Evolutionary conservation across 2,113 vertebrate genomes (phyloP), one percentile per base, ranked within the genome.

Genomic region (Megaleporinus macrocephalus): DNA sequence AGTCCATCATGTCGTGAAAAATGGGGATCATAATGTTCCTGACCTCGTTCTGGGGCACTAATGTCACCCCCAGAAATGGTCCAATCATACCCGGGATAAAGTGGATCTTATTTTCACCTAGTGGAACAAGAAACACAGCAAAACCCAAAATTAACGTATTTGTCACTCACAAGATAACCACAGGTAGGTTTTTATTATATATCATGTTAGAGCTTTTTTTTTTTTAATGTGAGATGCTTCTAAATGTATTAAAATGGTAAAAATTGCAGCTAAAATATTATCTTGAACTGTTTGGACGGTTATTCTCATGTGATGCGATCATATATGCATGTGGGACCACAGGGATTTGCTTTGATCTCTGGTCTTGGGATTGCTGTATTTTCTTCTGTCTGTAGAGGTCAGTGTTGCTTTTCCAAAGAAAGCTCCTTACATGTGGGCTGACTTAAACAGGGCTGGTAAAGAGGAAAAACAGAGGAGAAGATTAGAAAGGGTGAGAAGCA

Each of bases 1-100:
- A 99, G 92, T 99, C 97, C 98, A 99, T 99, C 97, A 99, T 99
- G 90, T 99, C 98, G 7, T 99, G 98, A 91, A 99, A 99, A 86
- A 99, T 99, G 1, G 98, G 98, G 85, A 99, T 99, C 97, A 99
- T 99, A 90, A 99, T 97, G 89, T 98, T 98, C 12, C 98, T 90
- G 0, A 99, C 96, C 91, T 99, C 98, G 41, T 93, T 93, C 90
- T 99, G 98, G 13, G 98, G 97, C 14, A 99, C 98, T 77, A 99
- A 94, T 0, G 98, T 99, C 62, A 99, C 98, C 16, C 97, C 98
- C 86, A 99, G 92, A 83, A 99, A 99, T 0, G 98, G 98, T 0
- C 98, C 98, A 5, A 99, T 98, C 97, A 99, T 99, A 12, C 96
- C 98, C 0, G 98, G 98, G 89, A 99, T 99, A 87, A 99, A 99